Conservation (phyloP, 2,113 vertebrate genomes). For the Onychostoma macrolepis region DNA sequence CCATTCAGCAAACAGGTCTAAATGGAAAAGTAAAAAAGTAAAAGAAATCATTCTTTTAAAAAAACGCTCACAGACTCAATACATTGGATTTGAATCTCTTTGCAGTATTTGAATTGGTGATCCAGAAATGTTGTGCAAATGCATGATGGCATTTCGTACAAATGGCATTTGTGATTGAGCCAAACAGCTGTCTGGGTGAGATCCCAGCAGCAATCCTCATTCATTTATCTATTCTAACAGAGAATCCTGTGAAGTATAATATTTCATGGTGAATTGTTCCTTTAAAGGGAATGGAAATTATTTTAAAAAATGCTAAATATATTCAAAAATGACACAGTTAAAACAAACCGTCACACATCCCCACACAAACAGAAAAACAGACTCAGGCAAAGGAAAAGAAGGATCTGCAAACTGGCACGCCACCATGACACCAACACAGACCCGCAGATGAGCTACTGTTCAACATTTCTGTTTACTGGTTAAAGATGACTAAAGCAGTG, state of each 20-base stretch:
- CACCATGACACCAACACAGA: conserved; percentile 17
- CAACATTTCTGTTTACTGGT: neutral
- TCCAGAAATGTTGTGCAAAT: conserved; percentile 18
- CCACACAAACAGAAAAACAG: neutral
- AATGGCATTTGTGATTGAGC: conserved; percentile 21
- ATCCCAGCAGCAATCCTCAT: neutral
- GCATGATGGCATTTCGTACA: neutral
- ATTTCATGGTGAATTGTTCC: conserved; percentile 19
- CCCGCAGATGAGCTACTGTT: neutral
- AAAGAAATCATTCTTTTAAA: neutral
- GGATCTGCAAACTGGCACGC: neutral
- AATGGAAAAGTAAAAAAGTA: neutral
- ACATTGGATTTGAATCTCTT: neutral
- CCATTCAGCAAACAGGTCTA: neutral
- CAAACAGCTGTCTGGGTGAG: conserved; percentile 19
- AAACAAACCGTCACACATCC: neutral
- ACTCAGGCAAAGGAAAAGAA: neutral
- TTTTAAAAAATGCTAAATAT: neutral
- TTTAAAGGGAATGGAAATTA: conserved; percentile 1
- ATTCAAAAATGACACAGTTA: neutral
- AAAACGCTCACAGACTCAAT: neutral
- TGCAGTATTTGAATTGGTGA: conserved; percentile 4
- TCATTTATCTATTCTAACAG: conserved; percentile 27
- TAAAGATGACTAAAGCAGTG: neutral
- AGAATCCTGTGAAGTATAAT: conserved; percentile 30